Evolutionary conservation across 2,888 invertebrate genomes (phyloP), one percentile per base, ranked within the genome.

Genomic region (Idaea straminata): DNA sequence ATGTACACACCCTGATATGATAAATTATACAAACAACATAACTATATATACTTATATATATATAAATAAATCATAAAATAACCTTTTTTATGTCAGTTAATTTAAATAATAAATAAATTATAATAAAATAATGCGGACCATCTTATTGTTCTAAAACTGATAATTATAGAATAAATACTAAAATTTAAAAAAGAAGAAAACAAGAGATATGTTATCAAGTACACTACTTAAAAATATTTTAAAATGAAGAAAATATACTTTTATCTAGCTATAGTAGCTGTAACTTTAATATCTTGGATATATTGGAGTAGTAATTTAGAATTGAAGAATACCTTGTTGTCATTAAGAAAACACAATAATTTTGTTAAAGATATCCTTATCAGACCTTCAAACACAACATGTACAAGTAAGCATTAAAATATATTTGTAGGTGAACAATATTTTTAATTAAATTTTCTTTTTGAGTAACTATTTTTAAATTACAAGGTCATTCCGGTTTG

Each of bases 251-350:
- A 69, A 64, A 66, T 63, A 62, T 61, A 65, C 66, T 16, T 67
- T 57, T 69, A 62, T 57, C 35, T 70, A 64, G 63, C 66, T 59
- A 47, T 73, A 13, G 34, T 84, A 59, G 75, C 75, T 47, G 66
- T 83, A 66, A 74, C 77, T 65, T 16, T 88, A 62, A 71, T 81
- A 57, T 72, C 78, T 69, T 89, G 87, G 88, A 77, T 86, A n/a
- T 84, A 86, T 71, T 85, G 84, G 80, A 85, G 81, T 74, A 77
- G 83, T 3, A 82, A 77, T 67, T 72, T 66, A 25, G 83, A 85
- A 68, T 74, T 76, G n/a, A 80, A 75, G 36, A 79, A 77, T 66
- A 74, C 80, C n/a, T 71, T 85, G n/a, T 66, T 71, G 65, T 71
- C 77, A 68, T 64, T 81, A 63, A 76, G 76, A 71, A 73, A 67